Conservation (phyloP, 2,888 invertebrate genomes). For the Cephonodes hylas region DNA sequence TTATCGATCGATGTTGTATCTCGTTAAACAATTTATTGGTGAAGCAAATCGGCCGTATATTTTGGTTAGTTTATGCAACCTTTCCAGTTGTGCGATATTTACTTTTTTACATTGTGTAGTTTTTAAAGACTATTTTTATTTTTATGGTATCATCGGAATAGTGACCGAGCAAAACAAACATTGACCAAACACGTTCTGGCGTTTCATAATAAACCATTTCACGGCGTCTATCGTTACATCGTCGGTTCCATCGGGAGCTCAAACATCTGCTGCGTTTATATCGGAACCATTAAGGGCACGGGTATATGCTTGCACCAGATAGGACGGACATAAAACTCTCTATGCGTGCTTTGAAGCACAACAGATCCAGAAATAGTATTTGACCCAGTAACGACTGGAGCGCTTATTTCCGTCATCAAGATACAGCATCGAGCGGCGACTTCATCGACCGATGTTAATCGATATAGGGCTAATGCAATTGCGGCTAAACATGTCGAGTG, state of each 20-base stretch:
- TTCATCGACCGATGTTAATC: conserved; percentile 50
- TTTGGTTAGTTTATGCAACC: conserved; percentile 3
- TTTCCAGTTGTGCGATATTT: not conserved
- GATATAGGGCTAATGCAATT: conserved; percentile 43
- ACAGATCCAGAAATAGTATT: conserved; percentile 74
- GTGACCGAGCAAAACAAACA: not conserved
- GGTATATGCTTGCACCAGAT: conserved; percentile 43
- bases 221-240: not conserved
- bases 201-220: not conserved
- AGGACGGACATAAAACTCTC: conserved; percentile 59
- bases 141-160: not conserved
- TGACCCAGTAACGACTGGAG: conserved; percentile 79
- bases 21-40: conserved; percentile 32
- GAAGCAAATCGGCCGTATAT: conserved; percentile 13
- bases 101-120: not conserved
- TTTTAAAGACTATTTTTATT: conserved; percentile 8
- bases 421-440: conserved; percentile 47
- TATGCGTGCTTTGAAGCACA: conserved; percentile 67
- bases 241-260: conserved; percentile 18
- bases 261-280: conserved; percentile 40
- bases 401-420: conserved; percentile 78
- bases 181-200: not conserved
- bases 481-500: conserved; percentile 24
- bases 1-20: conserved; percentile 41
- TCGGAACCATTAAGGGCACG: conserved; percentile 48